Evolutionary conservation across 2,888 invertebrate species (phyloP), one percentile per base, ranked within the genome.

Genomic region (Stramonita haemastoma): DNA sequence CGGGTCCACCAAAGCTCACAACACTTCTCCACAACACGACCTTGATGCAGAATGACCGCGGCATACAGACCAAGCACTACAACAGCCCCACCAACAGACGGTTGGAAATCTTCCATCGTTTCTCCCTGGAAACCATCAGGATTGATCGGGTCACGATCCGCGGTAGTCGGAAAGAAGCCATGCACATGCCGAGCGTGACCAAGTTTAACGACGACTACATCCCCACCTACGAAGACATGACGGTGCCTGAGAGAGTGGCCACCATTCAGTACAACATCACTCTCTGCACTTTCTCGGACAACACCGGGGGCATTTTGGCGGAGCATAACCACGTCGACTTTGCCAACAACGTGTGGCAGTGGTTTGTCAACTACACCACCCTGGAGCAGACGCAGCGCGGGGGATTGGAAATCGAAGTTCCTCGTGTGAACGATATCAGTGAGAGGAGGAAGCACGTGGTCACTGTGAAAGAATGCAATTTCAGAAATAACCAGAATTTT

Each of bases 301-400:
- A 99, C 95, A 98, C 98, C 0, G 97, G 97, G 95, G 96, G 96
- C 5, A 98, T 99, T 26, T 97, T 99, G 91, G 97, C 97, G 89
- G 99, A 99, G 93, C 98, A 98, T 93, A 98, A 98, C 83, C 96
- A 99, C 96, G 97, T 99, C 93, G 97, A 99, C 93, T 98, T 98
- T 91, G 99, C 99, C 0, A 99, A 99, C 95, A 99, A 99, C 96
- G 97, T 99, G 0, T 99, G 99, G 96, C 98, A 99, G 95, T 99
- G 99, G 97, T 97, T 98, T 56, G 96, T 99, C 86, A 98, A 98
- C 95, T 98, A 98, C 94, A 98, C 98, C 90, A 97, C 98, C 0
- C 97, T 99, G 91, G 98, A 98, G 95, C 97, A 98, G 92, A 99
- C 99, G 94, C 97, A 97, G 90, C 97, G 97, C 56, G 98, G 98